phyloP scores from a whole-genome alignment of 2,888 invertebrate genomes.

The Leptothorax acervorum region DNA sequence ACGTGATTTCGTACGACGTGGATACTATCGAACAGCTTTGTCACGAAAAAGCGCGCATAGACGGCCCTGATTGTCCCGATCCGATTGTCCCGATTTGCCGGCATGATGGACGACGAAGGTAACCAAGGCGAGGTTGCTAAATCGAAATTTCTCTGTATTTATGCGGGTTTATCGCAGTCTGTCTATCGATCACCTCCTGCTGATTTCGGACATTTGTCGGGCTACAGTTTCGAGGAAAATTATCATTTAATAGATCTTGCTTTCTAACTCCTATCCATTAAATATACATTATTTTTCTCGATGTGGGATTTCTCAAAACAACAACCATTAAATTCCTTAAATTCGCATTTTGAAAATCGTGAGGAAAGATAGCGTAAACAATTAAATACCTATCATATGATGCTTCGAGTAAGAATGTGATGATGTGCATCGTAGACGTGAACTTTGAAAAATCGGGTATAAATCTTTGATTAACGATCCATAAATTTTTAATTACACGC shows the following conservation, averaged over 20 bases:
- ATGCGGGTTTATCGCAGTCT: slow-evolving; percentile 3
- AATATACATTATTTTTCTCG: background rate
- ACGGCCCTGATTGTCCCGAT: background rate
- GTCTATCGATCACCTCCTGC: background rate
- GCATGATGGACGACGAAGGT: slow-evolving; percentile 28
- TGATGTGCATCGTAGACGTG: too few species aligned
- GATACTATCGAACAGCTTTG: background rate
- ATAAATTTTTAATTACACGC: background rate
- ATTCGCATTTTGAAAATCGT: background rate
- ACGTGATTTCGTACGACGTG: background rate
- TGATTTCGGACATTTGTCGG: slow-evolving; percentile 2
- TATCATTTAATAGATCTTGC: too few species aligned
- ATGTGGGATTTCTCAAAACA: background rate
- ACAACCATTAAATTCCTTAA: background rate
- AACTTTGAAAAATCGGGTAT: background rate
- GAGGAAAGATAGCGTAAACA: background rate
- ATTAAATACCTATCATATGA: background rate
- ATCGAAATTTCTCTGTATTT: slow-evolving; percentile 28
- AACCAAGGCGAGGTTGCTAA: background rate
- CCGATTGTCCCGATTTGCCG: background rate
- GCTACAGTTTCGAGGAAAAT: background rate
- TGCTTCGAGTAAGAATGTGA: background rate
- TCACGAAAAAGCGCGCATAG: background rate
- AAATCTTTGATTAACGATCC: background rate
- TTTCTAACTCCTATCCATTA: too few species aligned